Percentiles rank a stretch among this genome's conserved stretches.
phyloP scores from a whole-genome alignment of 2,113 vertebrate species.

The Ibidorhyncha struthersii region DNA sequence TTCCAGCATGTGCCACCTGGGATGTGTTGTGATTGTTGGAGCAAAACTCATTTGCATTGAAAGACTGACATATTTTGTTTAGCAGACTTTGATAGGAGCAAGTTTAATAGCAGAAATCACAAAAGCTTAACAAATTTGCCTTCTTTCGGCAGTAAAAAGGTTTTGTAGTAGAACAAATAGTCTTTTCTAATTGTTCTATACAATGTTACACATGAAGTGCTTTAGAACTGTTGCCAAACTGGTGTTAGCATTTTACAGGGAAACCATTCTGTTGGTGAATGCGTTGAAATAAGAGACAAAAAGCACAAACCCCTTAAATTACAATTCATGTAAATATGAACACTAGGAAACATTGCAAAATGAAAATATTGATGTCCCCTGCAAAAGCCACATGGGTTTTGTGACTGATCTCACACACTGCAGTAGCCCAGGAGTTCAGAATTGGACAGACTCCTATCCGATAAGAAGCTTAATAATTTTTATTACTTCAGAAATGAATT shows the following conservation, averaged over 20 bases:
- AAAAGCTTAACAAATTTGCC: slow-evolving; percentile 42
- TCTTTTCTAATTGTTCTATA: background rate
- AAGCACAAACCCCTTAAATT: background rate
- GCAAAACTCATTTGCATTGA: background rate
- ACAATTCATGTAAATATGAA: background rate
- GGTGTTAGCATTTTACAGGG: background rate
- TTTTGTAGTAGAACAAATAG: slow-evolving; percentile 38
- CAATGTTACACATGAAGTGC: background rate
- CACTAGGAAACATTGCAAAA: background rate
- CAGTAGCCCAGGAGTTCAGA: background rate
- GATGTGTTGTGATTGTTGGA: background rate
- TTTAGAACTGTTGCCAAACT: background rate
- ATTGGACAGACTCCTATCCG: background rate
- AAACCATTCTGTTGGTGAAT: background rate
- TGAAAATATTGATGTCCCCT: background rate
- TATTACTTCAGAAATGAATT: background rate
- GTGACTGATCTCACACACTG: background rate
- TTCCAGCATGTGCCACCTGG: background rate
- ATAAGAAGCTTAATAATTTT: background rate
- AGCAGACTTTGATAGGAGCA: background rate
- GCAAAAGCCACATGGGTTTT: background rate
- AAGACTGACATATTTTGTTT: slow-evolving; percentile 13
- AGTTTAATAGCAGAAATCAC: slow-evolving; percentile 37
- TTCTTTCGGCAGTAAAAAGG: background rate
- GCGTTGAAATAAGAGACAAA: background rate